These are phyloP conservation scores for Boulengeromyrus knoepffleri DNA, from an alignment of 2,113 vertebrate species.

Conservation along the genomic window DNA sequence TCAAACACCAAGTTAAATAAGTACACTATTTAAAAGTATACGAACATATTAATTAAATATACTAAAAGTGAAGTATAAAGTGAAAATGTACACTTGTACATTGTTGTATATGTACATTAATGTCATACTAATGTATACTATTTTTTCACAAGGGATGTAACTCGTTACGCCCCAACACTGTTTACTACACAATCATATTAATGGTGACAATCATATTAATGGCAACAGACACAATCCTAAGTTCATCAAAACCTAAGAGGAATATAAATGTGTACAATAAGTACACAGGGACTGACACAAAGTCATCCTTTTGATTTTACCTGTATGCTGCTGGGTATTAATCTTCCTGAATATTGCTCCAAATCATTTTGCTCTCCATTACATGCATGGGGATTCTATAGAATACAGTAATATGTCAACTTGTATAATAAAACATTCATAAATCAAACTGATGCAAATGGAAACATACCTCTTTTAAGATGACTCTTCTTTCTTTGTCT, in stretches of 20 bases:
- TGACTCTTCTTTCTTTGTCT: not conserved
- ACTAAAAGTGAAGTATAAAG: not conserved
- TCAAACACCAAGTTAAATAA: not conserved
- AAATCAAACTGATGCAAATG: not conserved
- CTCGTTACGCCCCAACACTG: too few species aligned
- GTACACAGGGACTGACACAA: not conserved
- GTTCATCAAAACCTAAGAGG: not conserved
- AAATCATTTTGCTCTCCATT: not conserved
- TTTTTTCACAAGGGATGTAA: too few species aligned
- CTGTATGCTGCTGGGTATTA: not conserved
- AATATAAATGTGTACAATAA: not conserved
- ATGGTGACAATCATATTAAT: too few species aligned
- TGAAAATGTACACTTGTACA: not conserved
- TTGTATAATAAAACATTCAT: too few species aligned
- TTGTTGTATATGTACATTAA: too few species aligned
- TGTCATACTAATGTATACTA: too few species aligned
- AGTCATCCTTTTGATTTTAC: not conserved
- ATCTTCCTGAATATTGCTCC: not conserved
- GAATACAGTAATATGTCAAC: not conserved
- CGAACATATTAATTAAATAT: not conserved
- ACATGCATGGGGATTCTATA: not conserved
- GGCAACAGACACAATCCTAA: not conserved
- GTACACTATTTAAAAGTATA: not conserved
- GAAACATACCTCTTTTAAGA: conserved; percentile 12
- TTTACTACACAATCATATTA: too few species aligned